A percentile compares a stretch with the other conserved stretches of the same genome.
These are phyloP conservation scores for Pterocles gutturalis DNA, from an alignment of 2,113 vertebrate genomes.

Conservation along the genomic window DNA sequence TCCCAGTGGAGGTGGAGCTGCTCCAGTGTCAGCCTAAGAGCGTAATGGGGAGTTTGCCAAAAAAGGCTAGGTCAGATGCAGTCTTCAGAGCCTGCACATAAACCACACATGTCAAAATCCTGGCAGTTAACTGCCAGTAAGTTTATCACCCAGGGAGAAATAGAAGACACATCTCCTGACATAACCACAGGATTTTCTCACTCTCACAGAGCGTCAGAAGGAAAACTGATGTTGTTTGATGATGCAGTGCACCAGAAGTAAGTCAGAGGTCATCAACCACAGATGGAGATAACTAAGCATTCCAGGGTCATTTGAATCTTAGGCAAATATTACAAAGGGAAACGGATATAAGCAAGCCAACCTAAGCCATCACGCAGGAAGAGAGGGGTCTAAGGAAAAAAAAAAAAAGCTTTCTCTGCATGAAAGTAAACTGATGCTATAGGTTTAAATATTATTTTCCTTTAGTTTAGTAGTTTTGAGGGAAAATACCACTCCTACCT, in stretches of 20 bases:
- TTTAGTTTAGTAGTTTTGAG: background rate
- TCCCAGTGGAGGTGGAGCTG: slow-evolving; percentile 15
- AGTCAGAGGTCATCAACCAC: background rate
- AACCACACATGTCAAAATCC: slow-evolving; percentile 17
- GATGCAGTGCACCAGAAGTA: background rate
- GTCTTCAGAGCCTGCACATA: background rate
- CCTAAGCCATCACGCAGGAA: background rate
- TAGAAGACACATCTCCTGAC: background rate
- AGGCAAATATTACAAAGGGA: background rate
- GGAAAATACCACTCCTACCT: background rate
- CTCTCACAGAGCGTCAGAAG: background rate
- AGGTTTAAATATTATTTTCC: background rate
- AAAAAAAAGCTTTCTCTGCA: background rate
- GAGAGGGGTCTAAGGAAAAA: background rate
- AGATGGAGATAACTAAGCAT: background rate
- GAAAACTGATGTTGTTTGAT: background rate
- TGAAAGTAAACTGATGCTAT: background rate
- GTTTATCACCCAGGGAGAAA: background rate
- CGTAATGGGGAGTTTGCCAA: slow-evolving; percentile 22
- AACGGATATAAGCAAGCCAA: background rate
- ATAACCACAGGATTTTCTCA: background rate
- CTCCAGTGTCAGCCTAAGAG: slow-evolving; percentile 25
- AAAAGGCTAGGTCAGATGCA: slow-evolving; percentile 37
- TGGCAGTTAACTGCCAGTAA: background rate
- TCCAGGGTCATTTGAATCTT: background rate